Conservation (phyloP, 1,140 invertebrate species). For the Procambarus virginalis region DNA sequence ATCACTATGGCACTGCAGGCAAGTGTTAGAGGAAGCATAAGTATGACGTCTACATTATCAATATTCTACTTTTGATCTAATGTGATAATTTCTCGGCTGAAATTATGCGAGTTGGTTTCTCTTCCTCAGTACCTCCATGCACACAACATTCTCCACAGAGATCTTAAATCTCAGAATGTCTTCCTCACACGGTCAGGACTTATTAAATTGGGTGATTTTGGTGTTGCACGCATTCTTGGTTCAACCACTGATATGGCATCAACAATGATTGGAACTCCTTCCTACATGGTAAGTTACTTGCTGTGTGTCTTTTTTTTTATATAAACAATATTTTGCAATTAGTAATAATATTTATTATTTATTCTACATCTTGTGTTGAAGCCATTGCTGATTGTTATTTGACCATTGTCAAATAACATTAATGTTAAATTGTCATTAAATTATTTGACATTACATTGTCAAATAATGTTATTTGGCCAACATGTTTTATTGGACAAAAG, state of each 20-base stretch:
- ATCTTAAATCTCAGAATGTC: constrained; percentile 78
- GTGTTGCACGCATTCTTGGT: constrained; percentile 76
- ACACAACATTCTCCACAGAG: constrained; percentile 68
- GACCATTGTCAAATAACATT: too few species aligned
- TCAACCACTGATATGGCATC: constrained; percentile 75
- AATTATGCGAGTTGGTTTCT: background rate
- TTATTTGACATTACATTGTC: too few species aligned
- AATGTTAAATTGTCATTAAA: too few species aligned
- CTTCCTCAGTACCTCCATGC: constrained; percentile 51
- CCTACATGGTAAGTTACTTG: constrained; percentile 73
- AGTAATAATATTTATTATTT: too few species aligned
- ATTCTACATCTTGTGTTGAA: too few species aligned
- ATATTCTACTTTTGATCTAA: too few species aligned
- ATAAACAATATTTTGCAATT: too few species aligned
- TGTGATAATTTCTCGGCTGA: too few species aligned
- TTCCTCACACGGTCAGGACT: constrained; percentile 76
- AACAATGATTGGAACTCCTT: constrained; percentile 76
- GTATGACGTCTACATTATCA: too few species aligned
- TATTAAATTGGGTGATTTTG: constrained; percentile 77
- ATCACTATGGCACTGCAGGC: constrained; percentile 60
- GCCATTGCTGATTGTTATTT: too few species aligned
- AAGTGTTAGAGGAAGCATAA: background rate
- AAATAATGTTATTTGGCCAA: too few species aligned
- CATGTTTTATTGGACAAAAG: too few species aligned
- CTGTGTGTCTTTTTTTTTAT: background rate